Base-by-base conservation (phyloP, 2,888 invertebrate genomes). In the Piscicola geometra region DNA sequence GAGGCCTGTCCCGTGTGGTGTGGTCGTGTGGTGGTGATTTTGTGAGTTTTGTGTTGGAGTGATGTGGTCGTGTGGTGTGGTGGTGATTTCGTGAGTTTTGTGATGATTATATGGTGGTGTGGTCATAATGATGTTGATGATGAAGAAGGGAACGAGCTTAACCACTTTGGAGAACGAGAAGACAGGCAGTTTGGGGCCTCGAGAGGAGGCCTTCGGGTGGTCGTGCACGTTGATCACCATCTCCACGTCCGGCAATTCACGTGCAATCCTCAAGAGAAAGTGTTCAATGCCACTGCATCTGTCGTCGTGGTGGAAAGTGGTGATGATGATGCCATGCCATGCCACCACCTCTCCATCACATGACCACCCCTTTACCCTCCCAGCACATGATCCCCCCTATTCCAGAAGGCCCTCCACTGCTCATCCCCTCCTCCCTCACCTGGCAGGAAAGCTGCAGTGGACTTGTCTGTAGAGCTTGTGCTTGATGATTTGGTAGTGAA, bases 121-220 rank as follows among this genome's bases (percentile, higher is more conserved):
- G n/a, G n/a, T n/a, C n/a, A n/a, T n/a, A n/a, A n/a, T n/a, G n/a
- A n/a, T n/a, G n/a, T n/a, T 12, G 30, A 30, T 66, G 12, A 47
- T 47, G 9, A 9, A 12, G 15, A 69, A 18, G 12, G 12, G 25
- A 32, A 33, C 9, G 15, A 25, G 21, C 74, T 77, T 64, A 82
- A 81, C 82, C 81, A 91, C 91, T 89, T 96, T 97, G 85, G 96
- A 96, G 84, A 98, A 98, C 1, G 96, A 97, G 84, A 97, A 91
- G n/a, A 97, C 90, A 21, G 97, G 96, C 41, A 90, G 67, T 15
- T 83, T 89, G 9, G 86, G 84, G 50, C 86, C 86, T 89, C 80
- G 80, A 79, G 86, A 88, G 80, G 89, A 89, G 28, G 92, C 87
- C 87, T 94, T 94, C 1, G 97, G 96, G 91, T 93, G 95, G 86